Evolutionary conservation across 1,140 invertebrate genomes (phyloP).

Genomic region (Zelostemma sp.): DNA sequence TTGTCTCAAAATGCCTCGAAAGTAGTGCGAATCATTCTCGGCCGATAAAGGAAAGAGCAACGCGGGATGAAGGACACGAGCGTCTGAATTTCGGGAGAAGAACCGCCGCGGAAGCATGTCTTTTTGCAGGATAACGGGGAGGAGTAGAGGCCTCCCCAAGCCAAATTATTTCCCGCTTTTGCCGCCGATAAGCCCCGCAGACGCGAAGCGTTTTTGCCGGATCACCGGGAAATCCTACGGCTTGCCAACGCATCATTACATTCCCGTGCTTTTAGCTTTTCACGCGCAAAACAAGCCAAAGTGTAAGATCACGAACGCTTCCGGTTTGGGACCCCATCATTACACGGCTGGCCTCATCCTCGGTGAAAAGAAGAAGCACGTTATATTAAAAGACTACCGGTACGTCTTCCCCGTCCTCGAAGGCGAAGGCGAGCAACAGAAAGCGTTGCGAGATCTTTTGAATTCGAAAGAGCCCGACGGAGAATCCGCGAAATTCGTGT

Average conservation of each 20-base stretch:
- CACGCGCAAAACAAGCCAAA: constrained; percentile 71
- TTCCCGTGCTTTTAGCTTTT: constrained; percentile 78
- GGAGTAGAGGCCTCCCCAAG: constrained; percentile 82
- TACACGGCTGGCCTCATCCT: constrained; percentile 71
- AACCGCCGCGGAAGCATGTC: too few relatives aligned
- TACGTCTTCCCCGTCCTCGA: constrained; percentile 82
- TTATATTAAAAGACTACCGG: constrained; percentile 77
- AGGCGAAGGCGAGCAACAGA: constrained; percentile 75
- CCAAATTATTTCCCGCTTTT: constrained; percentile 87
- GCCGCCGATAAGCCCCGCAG: constrained; percentile 83
- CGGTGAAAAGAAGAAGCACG: constrained; percentile 76
- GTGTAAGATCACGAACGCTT: constrained; percentile 77
- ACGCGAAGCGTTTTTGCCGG: constrained; percentile 82
- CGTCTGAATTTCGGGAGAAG: too few relatives aligned
- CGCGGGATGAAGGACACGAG: too few relatives aligned
- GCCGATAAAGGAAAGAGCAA: too few relatives aligned
- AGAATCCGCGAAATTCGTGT: constrained; percentile 77
- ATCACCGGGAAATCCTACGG: constrained; percentile 87
- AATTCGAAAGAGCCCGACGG: constrained; percentile 72
- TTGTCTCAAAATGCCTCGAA: too few relatives aligned
- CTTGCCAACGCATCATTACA: constrained; percentile 82
- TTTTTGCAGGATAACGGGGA: constrained; percentile 86
- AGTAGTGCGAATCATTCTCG: too few relatives aligned
- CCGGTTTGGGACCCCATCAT: constrained; percentile 73
- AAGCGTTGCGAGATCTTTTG: constrained; percentile 74